These are phyloP conservation scores for Hirundichthys speculiger DNA, from an alignment of 2,113 vertebrate genomes.

Conservation along the genomic window DNA sequence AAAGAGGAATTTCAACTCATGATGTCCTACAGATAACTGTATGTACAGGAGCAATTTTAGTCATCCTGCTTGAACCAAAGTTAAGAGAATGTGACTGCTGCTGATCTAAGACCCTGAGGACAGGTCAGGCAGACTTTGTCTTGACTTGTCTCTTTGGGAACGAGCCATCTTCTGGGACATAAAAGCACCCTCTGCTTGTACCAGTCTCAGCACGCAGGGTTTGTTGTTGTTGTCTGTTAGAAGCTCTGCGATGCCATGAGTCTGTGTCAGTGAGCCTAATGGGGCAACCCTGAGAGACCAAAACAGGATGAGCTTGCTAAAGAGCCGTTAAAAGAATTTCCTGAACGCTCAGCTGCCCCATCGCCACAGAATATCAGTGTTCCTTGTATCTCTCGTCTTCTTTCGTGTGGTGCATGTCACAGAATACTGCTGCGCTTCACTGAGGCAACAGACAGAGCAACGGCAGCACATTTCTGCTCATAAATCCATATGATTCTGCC, in stretches of 20 bases:
- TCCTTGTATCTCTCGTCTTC: background rate
- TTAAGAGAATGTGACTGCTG: too few relatives aligned
- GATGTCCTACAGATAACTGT: background rate
- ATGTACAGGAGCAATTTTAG: background rate
- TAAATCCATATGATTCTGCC: conserved; percentile 17
- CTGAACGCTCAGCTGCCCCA: conserved; percentile 6
- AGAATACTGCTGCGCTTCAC: conserved; percentile 12
- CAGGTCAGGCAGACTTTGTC: conserved; percentile 5
- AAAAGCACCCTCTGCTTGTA: background rate
- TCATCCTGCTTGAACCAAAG: background rate
- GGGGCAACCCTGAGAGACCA: background rate
- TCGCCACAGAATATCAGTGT: background rate
- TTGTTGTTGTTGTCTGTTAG: conserved; percentile 1
- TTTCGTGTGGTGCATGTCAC: background rate
- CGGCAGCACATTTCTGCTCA: conserved; percentile 12
- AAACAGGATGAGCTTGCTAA: conserved; percentile 46
- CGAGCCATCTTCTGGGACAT: background rate
- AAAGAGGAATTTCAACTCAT: conserved; percentile 2
- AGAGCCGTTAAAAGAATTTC: conserved; percentile 46
- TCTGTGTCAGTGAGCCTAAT: conserved; percentile 1
- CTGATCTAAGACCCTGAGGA: background rate
- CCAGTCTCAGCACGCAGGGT: conserved; percentile 44
- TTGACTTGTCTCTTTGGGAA: conserved; percentile 33
- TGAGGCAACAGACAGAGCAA: conserved; percentile 28
- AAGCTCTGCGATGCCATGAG: background rate